A percentile compares a stretch with the other conserved stretches of the same genome.
These are phyloP conservation scores for Prochilodus magdalenae DNA, from an alignment of 2,113 vertebrate genomes.

Conservation along the genomic window DNA sequence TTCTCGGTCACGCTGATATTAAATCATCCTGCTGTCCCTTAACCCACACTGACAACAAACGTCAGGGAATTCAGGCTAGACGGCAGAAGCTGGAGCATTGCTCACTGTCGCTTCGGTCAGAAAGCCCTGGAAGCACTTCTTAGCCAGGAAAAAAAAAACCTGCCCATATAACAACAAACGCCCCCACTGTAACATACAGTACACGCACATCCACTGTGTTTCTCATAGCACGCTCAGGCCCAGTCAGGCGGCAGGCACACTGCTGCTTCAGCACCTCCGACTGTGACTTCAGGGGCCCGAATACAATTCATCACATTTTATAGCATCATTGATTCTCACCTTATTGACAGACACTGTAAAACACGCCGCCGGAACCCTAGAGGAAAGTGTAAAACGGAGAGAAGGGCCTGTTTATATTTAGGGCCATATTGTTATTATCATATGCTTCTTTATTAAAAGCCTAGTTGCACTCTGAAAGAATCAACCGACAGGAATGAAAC, in stretches of 20 bases:
- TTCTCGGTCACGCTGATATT: not conserved
- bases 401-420: too few species aligned
- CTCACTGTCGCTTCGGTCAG: not conserved
- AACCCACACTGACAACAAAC: not conserved
- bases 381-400: too few species aligned
- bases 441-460: too few species aligned
- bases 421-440: too few species aligned
- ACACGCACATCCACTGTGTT: not conserved
- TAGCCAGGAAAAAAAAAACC: not conserved
- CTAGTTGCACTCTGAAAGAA: too few species aligned
- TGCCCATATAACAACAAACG: not conserved
- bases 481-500: too few species aligned
- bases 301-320: not conserved
- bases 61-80: not conserved
- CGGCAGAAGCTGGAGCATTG: not conserved
- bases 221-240: not conserved
- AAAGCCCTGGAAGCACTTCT: not conserved
- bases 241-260: not conserved
- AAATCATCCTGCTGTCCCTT: not conserved
- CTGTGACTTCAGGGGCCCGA: not conserved
- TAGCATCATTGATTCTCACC: too few species aligned
- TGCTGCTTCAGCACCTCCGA: conserved; percentile 9
- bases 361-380: not conserved
- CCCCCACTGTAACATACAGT: not conserved
- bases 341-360: not conserved